Evolutionary conservation across 1,140 invertebrate species (phyloP).

Genomic region (Orchestia grillus): DNA sequence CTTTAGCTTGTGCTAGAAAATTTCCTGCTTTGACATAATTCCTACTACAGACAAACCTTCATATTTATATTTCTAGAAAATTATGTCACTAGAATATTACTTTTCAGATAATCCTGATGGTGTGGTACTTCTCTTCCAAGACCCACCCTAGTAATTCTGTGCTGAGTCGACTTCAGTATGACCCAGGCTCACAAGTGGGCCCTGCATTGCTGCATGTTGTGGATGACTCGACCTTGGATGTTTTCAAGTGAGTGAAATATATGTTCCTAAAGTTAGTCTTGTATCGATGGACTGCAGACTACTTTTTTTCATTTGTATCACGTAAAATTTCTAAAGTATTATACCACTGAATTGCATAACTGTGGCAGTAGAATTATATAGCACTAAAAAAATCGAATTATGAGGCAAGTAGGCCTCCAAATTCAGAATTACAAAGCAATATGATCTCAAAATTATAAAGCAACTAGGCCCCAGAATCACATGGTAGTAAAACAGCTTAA

Average conservation of each 20-base stretch:
- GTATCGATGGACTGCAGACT: not conserved
- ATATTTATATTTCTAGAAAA: not conserved
- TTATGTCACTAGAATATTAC: not conserved
- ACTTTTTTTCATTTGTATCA: not conserved
- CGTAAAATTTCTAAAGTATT: no score
- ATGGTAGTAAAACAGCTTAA: no score
- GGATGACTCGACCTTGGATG: not conserved
- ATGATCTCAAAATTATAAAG: no score
- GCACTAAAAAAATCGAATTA: no score
- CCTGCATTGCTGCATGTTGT: not conserved
- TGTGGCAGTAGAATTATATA: no score
- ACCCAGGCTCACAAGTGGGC: not conserved
- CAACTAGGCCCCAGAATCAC: no score
- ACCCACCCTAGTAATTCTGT: not conserved
- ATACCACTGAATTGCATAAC: no score
- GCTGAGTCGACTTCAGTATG: not conserved
- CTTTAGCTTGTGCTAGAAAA: not conserved
- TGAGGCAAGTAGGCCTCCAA: no score
- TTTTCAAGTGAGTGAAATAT: constrained; percentile 15
- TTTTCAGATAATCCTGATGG: not conserved
- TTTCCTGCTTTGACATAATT: not conserved
- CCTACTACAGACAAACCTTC: not conserved
- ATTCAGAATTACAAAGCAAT: no score
- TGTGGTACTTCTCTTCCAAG: not conserved
- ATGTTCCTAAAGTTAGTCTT: not conserved